Base-by-base conservation (phyloP, 1,140 invertebrate genomes). In the Bombus vancouverensis region DNA sequence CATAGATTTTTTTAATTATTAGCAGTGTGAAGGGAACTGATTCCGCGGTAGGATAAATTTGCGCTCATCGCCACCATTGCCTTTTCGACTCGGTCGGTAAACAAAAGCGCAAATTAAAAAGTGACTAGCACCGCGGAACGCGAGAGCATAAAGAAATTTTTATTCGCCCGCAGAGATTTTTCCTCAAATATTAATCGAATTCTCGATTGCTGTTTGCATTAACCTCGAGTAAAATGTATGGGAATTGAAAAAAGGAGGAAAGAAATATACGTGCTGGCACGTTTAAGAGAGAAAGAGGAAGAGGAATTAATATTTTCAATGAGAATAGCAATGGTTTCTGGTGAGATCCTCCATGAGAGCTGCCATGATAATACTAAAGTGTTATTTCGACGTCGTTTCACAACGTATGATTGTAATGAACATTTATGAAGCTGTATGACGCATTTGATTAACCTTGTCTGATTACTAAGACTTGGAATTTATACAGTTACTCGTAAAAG, bases 31-130 rank as follows among this genome's bases (percentile, higher is more conserved):
- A 53, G 47, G 47, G 47, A 57, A 65, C 53, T 34, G 34, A 53
- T 47, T 70, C 28, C 42, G 25, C n/a, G 70, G 34, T 18, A 28
- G 13, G 66, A 37, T 71, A 79, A 59, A 71, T 79, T 79, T 84
- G 66, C 75, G 15, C 25, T 28, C 39, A 53, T n/a, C 71, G 37
- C 32, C 34, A 9, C 44, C 28, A 4, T 28, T n/a, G 65, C 37
- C 42, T 83, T 78, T 68, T 83, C 65, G n/a, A 32, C 37, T 32
- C 59, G 28, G 70, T 59, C 37, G n/a, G 57, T 44, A 83, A 47
- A 83, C 59, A 75, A 65, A 75, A 15, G n/a, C 22, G 59, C 71
- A 47, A 42, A 74, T 75, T 66, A 75, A 75, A 74, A 83, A 44
- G 59, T 37, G 44, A 65, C 70, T 37, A 62, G 42, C 15, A 12